phyloP scores from a whole-genome alignment of 2,113 vertebrate genomes.

The Toxostoma redivivum region DNA sequence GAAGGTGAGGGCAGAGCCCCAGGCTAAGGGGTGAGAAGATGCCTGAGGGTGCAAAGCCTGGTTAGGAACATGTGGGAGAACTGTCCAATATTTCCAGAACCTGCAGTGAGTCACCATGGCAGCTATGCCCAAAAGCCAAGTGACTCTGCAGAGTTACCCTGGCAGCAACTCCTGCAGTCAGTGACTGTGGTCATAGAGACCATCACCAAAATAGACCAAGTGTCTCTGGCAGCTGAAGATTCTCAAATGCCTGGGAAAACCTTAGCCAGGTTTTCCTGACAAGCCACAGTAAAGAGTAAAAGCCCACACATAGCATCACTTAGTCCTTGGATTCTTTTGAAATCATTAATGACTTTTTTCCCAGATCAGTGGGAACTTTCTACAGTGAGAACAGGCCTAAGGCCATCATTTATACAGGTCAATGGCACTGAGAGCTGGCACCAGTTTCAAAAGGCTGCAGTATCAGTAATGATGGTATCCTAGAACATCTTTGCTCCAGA shows the following conservation, averaged over 20 bases:
- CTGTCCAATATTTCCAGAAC: background rate
- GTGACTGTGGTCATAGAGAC: fast-evolving
- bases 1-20: background rate
- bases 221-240: background rate
- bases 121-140: background rate
- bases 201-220: fast-evolving
- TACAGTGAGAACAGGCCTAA: background rate
- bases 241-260: background rate
- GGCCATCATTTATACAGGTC: background rate
- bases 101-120: background rate
- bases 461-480: background rate
- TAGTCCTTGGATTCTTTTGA: background rate
- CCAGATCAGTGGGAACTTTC: background rate
- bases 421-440: background rate
- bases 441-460: background rate
- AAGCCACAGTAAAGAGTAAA: background rate
- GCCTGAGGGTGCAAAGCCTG: background rate
- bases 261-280: background rate
- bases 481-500: background rate
- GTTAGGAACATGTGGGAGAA: background rate
- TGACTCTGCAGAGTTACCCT: background rate
- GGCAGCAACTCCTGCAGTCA: background rate
- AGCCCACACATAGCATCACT: background rate
- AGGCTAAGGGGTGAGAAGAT: background rate
- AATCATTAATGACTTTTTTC: background rate